These are phyloP conservation scores for Holcopasites calliopsidis DNA, from an alignment of 1,140 invertebrate species.

Conservation along the genomic window DNA sequence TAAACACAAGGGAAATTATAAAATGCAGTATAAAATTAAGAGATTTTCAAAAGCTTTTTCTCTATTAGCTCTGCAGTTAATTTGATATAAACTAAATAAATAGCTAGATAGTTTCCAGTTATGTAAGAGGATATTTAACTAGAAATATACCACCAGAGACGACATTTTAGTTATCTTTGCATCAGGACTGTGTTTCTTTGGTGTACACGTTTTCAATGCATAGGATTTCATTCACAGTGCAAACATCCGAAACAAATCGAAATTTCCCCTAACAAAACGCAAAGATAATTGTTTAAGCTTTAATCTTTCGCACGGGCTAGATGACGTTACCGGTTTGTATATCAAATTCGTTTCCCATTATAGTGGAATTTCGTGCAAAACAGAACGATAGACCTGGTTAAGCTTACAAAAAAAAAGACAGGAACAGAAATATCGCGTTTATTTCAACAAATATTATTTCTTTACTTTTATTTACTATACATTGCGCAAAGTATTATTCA, in stretches of 20 bases:
- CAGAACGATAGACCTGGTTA: neutral
- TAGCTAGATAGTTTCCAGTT: no score
- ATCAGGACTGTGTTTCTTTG: neutral
- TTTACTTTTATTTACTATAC: no score
- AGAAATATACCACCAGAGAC: neutral
- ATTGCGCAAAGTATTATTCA: neutral
- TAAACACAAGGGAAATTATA: no score
- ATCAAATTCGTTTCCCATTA: conserved; percentile 7
- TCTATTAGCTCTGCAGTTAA: no score
- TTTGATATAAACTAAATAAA: no score
- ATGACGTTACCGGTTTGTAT: neutral
- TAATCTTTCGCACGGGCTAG: neutral
- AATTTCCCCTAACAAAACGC: conserved; percentile 15
- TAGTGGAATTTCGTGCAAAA: neutral
- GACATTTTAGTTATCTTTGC: neutral
- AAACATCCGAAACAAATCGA: conserved; percentile 7
- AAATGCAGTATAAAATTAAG: no score
- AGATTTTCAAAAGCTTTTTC: no score
- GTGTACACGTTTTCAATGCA: neutral
- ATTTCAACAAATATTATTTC: neutral
- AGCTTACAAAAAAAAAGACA: neutral
- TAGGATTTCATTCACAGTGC: neutral
- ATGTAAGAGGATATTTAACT: no score
- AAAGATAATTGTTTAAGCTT: conserved; percentile 5
- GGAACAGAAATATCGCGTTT: neutral